Base-by-base conservation (phyloP, 1,140 invertebrate species). In the Drosophila erecta region DNA sequence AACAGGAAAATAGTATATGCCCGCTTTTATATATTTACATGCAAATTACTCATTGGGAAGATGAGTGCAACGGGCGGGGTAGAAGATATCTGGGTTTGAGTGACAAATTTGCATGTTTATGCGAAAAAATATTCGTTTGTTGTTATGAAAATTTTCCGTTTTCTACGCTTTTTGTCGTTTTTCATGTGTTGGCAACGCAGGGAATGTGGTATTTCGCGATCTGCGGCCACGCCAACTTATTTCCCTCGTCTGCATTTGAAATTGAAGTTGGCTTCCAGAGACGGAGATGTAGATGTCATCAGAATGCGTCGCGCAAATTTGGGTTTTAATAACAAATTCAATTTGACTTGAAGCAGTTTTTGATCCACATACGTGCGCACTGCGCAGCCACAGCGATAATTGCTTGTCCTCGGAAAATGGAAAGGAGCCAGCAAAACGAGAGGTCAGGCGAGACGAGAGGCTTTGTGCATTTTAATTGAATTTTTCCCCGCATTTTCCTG, bases 401-500 rank as follows among this genome's bases (percentile, higher is more conserved):
- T 76, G 61, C 64, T 78, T 66, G 73, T 77, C 60, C 55, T 76
- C 60, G 44, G 24, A 0, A 24, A 46, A 14, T 5, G 43, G 15
- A 46, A 12, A 41, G 14, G 10, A 33, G 40, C 35, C 3, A 17
- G 46, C 46, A 30, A 27, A 38, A 41, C 40, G 37, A 38, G 41
- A 56, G 51, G 49, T 56, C 55, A 62, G 59, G 67, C 78, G 83
- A 81, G 64, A 87, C 83, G 79, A 60, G 65, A 77, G 80, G 64
- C 71, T 86, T 76, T 87, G 83, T 81, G 83, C 75, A 87, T 83
- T 87, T 87, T 89, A 89, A 89, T 85, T 85, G 81, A 85, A 75
- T 85, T 85, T 86, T 43, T 79, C 59, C 75, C 46, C 59, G 7
- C 12, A 14, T 17, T 56, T 56, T 50, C 27, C 47, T 11, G 46